A percentile compares a stretch with the other conserved stretches of the same genome.
These are phyloP conservation scores for Drosophila putrida DNA, from an alignment of 2,888 invertebrate species.

Conservation along the genomic window DNA sequence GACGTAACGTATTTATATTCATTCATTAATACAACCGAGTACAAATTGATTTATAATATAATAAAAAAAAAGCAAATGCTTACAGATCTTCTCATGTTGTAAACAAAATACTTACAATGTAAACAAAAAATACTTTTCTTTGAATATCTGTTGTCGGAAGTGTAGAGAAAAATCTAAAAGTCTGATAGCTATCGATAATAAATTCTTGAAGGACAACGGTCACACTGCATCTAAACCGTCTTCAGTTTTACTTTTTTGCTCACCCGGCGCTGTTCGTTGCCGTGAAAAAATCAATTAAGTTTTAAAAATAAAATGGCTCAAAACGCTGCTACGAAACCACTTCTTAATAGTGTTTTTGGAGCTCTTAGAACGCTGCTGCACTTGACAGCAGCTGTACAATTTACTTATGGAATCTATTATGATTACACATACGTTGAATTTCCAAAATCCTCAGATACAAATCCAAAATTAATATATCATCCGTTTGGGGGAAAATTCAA, in stretches of 20 bases:
- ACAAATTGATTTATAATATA: too few relatives aligned
- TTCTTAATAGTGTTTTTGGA: slow-evolving; percentile 78
- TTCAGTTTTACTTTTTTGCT: slow-evolving; percentile 42
- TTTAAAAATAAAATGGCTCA: slow-evolving; percentile 53
- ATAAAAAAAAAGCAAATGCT: too few relatives aligned
- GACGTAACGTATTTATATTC: too few relatives aligned
- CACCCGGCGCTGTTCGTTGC: slow-evolving; percentile 34
- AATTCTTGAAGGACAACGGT: slow-evolving; percentile 24
- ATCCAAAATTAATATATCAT: slow-evolving; percentile 59
- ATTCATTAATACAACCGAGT: too few relatives aligned
- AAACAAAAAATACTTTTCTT: neutral
- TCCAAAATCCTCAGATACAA: slow-evolving; percentile 84
- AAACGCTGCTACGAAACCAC: slow-evolving; percentile 52
- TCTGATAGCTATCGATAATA: slow-evolving; percentile 37
- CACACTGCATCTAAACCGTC: slow-evolving; percentile 40
- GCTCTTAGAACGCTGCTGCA: slow-evolving; percentile 85
- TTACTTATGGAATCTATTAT: slow-evolving; percentile 90
- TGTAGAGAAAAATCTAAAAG: neutral
- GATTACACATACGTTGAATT: slow-evolving; percentile 89
- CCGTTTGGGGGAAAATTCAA: slow-evolving; percentile 92
- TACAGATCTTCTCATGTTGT: too few relatives aligned
- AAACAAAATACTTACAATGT: neutral
- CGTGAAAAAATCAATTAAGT: slow-evolving; percentile 71
- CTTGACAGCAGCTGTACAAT: slow-evolving; percentile 88
- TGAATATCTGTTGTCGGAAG: neutral